A percentile compares a stretch with the other conserved stretches of the same genome.
phyloP scores from a whole-genome alignment of 64 coral and sea anemone genomes.

The Porites lutea region DNA sequence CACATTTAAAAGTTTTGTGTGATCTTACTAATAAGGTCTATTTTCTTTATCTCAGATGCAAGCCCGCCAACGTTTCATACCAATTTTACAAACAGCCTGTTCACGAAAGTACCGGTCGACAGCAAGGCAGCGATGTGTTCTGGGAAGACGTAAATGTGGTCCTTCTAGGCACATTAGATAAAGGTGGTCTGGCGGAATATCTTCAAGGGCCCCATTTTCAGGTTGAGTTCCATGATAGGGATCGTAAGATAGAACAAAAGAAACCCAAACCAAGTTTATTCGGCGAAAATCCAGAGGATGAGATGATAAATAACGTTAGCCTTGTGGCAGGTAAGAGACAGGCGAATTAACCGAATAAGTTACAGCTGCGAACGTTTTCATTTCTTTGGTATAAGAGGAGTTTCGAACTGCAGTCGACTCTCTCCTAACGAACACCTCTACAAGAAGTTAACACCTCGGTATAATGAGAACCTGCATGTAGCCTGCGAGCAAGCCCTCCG shows the following conservation, averaged over 20 bases:
- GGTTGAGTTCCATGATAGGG: conserved; percentile 94
- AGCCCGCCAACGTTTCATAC: conserved; percentile 77
- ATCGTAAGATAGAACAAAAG: conserved; percentile 77
- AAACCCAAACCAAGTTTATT: conserved; percentile 88
- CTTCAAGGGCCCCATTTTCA: conserved; percentile 83
- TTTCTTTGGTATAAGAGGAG: too few relatives aligned
- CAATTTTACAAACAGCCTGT: conserved; percentile 87
- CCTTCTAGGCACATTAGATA: conserved; percentile 86
- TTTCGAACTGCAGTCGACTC: too few relatives aligned
- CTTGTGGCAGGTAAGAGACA: conserved; percentile 74
- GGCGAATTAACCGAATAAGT: too few relatives aligned
- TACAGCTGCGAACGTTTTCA: too few relatives aligned
- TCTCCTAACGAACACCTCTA: too few relatives aligned
- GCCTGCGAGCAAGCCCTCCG: too few relatives aligned
- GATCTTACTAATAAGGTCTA: too few relatives aligned
- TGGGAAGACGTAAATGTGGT: conserved; percentile 94
- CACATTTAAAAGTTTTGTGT: too few relatives aligned
- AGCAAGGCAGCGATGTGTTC: conserved; percentile 82
- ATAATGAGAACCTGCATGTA: too few relatives aligned
- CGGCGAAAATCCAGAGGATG: conserved; percentile 88
- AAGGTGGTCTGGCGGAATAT: conserved; percentile 81
- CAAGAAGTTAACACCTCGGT: too few relatives aligned
- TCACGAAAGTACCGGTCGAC: conserved; percentile 73
- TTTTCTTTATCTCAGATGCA: conserved; percentile 73
- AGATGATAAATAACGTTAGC: conserved; percentile 94